Percentiles rank a stretch among this genome's conserved stretches.
phyloP scores from a whole-genome alignment of 1,140 invertebrate species.

The Drosophila ercepeae region DNA sequence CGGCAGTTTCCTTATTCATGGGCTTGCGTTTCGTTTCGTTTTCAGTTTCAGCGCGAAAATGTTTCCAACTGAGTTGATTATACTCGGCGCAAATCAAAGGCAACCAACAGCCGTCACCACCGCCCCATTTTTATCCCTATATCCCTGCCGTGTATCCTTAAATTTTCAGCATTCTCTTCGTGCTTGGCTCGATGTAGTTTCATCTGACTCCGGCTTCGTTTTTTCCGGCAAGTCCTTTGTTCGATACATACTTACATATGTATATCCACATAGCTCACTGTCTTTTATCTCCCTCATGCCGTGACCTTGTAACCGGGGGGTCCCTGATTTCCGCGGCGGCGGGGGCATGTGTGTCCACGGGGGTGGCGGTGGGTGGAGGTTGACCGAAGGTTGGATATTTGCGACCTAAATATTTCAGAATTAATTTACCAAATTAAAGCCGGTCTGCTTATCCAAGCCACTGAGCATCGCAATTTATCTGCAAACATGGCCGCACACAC shows the following conservation, averaged over 20 bases:
- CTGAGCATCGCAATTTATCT: constrained; percentile 76
- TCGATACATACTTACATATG: constrained; percentile 29
- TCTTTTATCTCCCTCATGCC: constrained; percentile 55
- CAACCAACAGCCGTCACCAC: constrained; percentile 13
- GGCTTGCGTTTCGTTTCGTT: constrained; percentile 29
- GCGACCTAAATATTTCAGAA: constrained; percentile 78
- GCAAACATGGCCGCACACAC: constrained; percentile 58
- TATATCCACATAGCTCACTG: constrained; percentile 10
- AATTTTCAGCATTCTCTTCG: constrained; percentile 59
- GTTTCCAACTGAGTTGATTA: constrained; percentile 80
- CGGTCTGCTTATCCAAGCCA: constrained; percentile 75
- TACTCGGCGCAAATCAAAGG: constrained; percentile 69
- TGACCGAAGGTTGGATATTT: constrained; percentile 37
- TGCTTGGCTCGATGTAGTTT: constrained; percentile 17
- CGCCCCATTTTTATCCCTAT: constrained; percentile 3
- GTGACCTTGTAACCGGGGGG: constrained; percentile 57
- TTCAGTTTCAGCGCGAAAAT: constrained; percentile 47
- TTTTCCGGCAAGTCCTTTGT: constrained; percentile 31
- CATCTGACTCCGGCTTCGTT: not conserved
- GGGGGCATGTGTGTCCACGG: constrained; percentile 20
- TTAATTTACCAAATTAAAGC: constrained; percentile 82
- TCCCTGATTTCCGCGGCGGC: not conserved
- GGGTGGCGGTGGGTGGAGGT: not conserved
- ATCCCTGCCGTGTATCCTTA: constrained; percentile 41
- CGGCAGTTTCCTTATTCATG: constrained; percentile 19